phyloP scores from a whole-genome alignment of 2,797 vertebrate genomes.

The Podarcis siculus region DNA sequence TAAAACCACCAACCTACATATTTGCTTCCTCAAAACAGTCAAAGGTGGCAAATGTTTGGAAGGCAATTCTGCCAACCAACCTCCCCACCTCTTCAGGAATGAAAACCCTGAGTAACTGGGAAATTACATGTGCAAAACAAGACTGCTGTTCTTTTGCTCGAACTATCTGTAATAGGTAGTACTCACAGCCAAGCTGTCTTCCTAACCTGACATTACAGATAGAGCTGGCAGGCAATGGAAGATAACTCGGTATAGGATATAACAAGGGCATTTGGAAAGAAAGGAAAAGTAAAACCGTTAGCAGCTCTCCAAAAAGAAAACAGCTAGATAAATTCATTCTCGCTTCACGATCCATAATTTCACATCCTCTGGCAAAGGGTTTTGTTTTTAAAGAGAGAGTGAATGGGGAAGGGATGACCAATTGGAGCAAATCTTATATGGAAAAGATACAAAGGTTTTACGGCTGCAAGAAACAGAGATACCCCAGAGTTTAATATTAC shows the following conservation, averaged over 20 bases:
- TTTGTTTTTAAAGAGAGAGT: background rate
- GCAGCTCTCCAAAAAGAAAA: background rate
- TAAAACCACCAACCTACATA: background rate
- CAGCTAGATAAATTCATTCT: background rate
- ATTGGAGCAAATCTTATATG: background rate
- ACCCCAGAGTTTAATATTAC: background rate
- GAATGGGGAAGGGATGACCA: background rate
- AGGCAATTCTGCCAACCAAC: background rate
- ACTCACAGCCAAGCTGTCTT: background rate
- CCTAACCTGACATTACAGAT: background rate
- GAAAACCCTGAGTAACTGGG: background rate
- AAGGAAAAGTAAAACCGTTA: constrained; percentile 17
- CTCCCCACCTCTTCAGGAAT: no score
- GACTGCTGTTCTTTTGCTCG: background rate
- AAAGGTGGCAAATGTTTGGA: background rate
- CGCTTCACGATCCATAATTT: background rate
- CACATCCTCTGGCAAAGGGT: background rate
- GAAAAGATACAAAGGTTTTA: background rate
- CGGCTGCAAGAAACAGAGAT: background rate
- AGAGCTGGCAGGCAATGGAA: background rate
- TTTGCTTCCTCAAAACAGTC: constrained; percentile 16
- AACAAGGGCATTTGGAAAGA: background rate
- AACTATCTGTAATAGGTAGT: background rate
- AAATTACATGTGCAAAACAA: constrained; percentile 14
- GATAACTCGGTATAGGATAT: background rate